Conservation (phyloP, 1,140 invertebrate genomes). For the Drepana arcuata region DNA sequence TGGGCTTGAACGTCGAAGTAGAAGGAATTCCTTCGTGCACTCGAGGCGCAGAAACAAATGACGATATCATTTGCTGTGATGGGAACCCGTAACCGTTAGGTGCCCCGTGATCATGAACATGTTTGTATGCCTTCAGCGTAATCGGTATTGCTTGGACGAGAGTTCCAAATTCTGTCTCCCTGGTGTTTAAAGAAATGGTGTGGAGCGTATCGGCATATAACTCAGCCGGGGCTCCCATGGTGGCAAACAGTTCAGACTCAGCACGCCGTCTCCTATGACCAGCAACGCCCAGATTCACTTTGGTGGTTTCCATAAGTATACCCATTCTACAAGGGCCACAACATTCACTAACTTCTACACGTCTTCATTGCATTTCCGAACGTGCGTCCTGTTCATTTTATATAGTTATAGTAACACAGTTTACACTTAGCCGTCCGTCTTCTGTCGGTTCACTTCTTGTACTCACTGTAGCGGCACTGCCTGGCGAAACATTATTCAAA, state of each 20-base stretch:
- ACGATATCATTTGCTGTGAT: conserved; percentile 25
- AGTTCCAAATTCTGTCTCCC: conserved; percentile 59
- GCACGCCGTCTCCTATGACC: conserved; percentile 28
- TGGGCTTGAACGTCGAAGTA: conserved; percentile 21
- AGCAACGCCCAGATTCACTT: conserved; percentile 49
- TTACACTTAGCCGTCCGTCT: too few relatives aligned
- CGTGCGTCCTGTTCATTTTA: conserved; percentile 28
- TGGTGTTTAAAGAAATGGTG: conserved; percentile 54
- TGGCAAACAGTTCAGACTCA: conserved; percentile 33
- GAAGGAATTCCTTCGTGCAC: conserved; percentile 21
- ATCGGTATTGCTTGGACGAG: conserved; percentile 55
- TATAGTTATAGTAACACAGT: too few relatives aligned
- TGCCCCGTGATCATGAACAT: conserved; percentile 21
- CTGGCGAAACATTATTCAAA: too few relatives aligned
- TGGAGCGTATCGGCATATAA: conserved; percentile 47
- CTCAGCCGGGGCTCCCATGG: conserved; percentile 45
- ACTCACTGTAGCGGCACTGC: too few relatives aligned
- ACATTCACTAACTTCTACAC: conserved; percentile 31
- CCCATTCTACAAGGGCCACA: conserved; percentile 50
- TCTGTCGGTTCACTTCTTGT: too few relatives aligned
- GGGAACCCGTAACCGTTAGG: conserved; percentile 34
- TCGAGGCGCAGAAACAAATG: conserved; percentile 25
- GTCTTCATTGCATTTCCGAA: conserved; percentile 29
- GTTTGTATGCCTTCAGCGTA: conserved; percentile 48
- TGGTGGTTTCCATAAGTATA: conserved; percentile 57